Evolutionary conservation across 2,797 vertebrate species (phyloP).

Genomic region (Hydrophis major): DNA sequence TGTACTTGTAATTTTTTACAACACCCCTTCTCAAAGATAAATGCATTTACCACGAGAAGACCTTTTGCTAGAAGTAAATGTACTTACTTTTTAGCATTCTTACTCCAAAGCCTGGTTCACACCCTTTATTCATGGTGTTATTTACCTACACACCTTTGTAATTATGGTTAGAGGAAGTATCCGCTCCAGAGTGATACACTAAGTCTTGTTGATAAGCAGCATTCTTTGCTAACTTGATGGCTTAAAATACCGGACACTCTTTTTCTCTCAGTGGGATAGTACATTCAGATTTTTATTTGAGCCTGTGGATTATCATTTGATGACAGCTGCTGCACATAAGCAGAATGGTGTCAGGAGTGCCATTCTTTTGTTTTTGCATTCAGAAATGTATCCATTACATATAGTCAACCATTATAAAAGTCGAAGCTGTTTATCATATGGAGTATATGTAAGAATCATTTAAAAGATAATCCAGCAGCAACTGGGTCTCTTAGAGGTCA

Average conservation of each 20-base stretch:
- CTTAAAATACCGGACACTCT: background rate
- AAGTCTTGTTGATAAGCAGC: background rate
- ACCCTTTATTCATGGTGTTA: background rate
- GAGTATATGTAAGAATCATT: background rate
- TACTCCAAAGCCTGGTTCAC: background rate
- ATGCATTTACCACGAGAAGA: background rate
- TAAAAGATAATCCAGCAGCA: slow-evolving; percentile 13
- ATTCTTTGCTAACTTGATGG: background rate
- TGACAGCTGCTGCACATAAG: background rate
- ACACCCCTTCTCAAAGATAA: background rate
- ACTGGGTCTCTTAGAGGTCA: slow-evolving; percentile 5
- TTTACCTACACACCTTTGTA: background rate
- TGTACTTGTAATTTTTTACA: background rate
- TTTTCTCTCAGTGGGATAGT: background rate
- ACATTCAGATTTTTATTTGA: background rate
- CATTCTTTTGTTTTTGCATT: background rate
- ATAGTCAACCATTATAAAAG: background rate
- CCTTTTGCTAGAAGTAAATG: background rate
- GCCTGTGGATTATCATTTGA: background rate
- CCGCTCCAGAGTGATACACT: background rate
- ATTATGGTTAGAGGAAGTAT: background rate
- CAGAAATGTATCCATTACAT: background rate
- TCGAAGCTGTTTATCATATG: background rate
- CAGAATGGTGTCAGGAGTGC: background rate
- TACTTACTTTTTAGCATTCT: background rate